Conservation (phyloP, 2,888 invertebrate genomes). For the Stratiomys singularior region DNA sequence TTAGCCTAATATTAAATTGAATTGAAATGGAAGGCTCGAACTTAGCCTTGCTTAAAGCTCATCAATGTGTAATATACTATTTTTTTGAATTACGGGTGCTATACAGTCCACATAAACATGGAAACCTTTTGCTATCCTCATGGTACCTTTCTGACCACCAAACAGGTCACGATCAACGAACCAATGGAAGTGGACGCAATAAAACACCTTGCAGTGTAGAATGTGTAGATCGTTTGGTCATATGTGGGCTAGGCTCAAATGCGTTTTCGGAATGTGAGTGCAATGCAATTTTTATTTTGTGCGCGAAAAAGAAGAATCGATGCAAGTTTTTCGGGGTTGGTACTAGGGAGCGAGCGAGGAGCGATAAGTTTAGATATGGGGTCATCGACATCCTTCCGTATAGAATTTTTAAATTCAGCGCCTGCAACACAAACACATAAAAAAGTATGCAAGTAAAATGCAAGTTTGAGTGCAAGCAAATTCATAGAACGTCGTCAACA, state of each 20-base stretch:
- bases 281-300: conserved; percentile 33
- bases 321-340: conserved; percentile 27
- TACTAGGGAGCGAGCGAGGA: background rate
- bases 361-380: conserved; percentile 17
- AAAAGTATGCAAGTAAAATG: background rate
- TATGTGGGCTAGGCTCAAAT: conserved; percentile 24
- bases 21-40: too few relatives aligned
- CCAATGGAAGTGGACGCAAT: background rate
- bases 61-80: too few relatives aligned
- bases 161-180: background rate
- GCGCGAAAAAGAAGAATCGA: background rate
- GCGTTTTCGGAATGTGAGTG: conserved; percentile 16
- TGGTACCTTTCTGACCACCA: too few relatives aligned
- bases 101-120: too few relatives aligned
- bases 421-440: background rate
- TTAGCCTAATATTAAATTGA: too few relatives aligned
- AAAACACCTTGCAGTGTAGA: background rate
- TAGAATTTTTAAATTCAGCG: background rate
- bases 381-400: conserved; percentile 38
- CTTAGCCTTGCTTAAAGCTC: too few relatives aligned
- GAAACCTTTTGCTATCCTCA: too few relatives aligned
- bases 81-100: too few relatives aligned
- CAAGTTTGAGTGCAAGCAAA: background rate
- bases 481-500: background rate
- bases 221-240: background rate